A percentile compares a stretch with the other conserved stretches of the same genome.
These are phyloP conservation scores for Ceratina australensis DNA, from an alignment of 1,140 invertebrate genomes.

Conservation along the genomic window DNA sequence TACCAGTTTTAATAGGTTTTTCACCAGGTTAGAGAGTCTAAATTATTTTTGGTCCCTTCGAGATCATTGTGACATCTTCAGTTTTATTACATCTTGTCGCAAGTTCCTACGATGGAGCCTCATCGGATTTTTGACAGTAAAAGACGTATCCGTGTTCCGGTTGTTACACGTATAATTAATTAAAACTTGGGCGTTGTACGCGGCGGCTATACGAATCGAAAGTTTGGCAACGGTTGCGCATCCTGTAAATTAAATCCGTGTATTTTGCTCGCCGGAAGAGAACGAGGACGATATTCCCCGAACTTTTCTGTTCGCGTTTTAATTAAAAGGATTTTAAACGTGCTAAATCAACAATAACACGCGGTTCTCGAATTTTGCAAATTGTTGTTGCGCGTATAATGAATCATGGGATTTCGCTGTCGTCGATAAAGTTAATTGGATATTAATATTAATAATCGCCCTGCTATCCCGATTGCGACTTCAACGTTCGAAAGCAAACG, in stretches of 20 bases:
- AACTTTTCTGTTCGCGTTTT: slow-evolving; percentile 14
- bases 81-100: neutral
- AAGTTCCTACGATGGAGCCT: neutral
- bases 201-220: neutral
- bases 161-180: slow-evolving; percentile 19
- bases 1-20: too few species aligned
- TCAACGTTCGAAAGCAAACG: too few species aligned
- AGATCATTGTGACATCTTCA: too few species aligned
- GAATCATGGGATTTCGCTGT: neutral
- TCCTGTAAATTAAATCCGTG: slow-evolving; percentile 27
- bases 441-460: neutral
- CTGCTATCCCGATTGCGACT: too few species aligned
- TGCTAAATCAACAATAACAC: slow-evolving; percentile 15
- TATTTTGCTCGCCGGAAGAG: neutral
- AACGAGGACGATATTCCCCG: neutral
- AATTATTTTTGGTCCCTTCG: too few species aligned
- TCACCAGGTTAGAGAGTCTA: too few species aligned
- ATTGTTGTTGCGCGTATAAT: neutral
- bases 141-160: neutral
- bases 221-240: slow-evolving; percentile 8
- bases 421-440: neutral
- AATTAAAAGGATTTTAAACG: slow-evolving; percentile 28
- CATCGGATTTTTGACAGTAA: neutral
- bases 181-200: slow-evolving; percentile 10
- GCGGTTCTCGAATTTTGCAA: neutral